A percentile compares a stretch with the other conserved stretches of the same genome.
These are phyloP conservation scores for Rhinichthys klamathensis DNA, from an alignment of 2,113 vertebrate species.

Conservation along the genomic window DNA sequence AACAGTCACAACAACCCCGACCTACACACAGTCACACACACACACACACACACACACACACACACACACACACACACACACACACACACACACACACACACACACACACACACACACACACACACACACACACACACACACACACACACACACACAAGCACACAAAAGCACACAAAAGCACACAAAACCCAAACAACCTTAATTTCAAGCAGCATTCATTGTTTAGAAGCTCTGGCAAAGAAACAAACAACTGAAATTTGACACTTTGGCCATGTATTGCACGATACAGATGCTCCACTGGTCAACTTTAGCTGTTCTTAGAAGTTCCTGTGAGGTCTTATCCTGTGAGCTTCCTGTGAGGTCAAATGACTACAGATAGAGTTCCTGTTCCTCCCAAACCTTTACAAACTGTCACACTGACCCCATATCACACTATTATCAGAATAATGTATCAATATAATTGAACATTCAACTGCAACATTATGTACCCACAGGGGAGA, in stretches of 20 bases:
- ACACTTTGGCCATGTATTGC: not conserved
- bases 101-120: not conserved
- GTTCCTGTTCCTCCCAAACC: not conserved
- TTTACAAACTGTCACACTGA: slow-evolving; percentile 2
- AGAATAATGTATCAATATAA: slow-evolving; percentile 21
- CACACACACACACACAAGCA: not conserved
- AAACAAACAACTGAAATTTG: slow-evolving; percentile 2
- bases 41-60: not conserved
- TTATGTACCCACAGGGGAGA: not conserved
- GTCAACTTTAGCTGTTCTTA: not conserved
- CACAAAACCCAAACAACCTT: not conserved
- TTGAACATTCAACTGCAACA: slow-evolving; percentile 17
- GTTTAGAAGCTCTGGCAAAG: not conserved
- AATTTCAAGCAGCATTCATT: not conserved
- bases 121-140: not conserved
- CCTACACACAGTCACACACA: not conserved
- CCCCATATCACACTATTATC: slow-evolving; percentile 25
- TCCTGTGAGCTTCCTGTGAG: no score
- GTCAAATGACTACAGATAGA: not conserved
- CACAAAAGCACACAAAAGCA: no score
- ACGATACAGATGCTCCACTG: not conserved
- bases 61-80: not conserved
- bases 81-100: not conserved
- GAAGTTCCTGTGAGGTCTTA: not conserved
- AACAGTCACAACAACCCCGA: not conserved